Conservation (phyloP, 53 echinoderm and acorn worm genomes). For the Holothuria scabra region DNA sequence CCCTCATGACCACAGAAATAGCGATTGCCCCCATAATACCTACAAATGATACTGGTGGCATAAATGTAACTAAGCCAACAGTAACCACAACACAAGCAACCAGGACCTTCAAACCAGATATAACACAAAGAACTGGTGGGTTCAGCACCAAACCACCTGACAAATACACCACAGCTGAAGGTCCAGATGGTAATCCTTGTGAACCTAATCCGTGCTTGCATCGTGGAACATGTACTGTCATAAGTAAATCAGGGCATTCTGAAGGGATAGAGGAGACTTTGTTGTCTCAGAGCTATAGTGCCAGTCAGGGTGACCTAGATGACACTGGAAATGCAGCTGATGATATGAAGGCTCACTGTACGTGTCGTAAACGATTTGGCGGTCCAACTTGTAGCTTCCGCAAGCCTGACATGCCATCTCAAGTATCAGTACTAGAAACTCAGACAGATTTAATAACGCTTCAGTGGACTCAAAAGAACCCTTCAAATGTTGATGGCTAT, state of each 20-base stretch:
- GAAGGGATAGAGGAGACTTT: background rate
- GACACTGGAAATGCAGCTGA: background rate
- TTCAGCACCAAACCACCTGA: too few species aligned
- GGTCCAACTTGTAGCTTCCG: slow-evolving; percentile 74
- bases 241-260: background rate
- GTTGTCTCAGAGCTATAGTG: slow-evolving; percentile 1
- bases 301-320: background rate
- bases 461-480: slow-evolving; percentile 61
- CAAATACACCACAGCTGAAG: too few species aligned
- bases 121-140: too few species aligned
- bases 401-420: slow-evolving; percentile 71
- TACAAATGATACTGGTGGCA: too few species aligned
- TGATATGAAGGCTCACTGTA: slow-evolving; percentile 42
- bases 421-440: slow-evolving; percentile 69
- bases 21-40: too few species aligned
- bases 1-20: too few species aligned
- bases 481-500: slow-evolving; percentile 73
- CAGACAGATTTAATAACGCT: slow-evolving; percentile 66
- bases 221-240: slow-evolving; percentile 67
- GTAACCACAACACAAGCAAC: too few species aligned
- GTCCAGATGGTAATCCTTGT: slow-evolving; percentile 34
- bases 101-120: too few species aligned
- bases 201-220: slow-evolving; percentile 88
- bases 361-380: slow-evolving; percentile 71
- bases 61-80: too few species aligned